Evolutionary conservation across 2,113 vertebrate genomes (phyloP), one percentile per base, ranked within the genome.

Genomic region (Macrotus californicus): DNA sequence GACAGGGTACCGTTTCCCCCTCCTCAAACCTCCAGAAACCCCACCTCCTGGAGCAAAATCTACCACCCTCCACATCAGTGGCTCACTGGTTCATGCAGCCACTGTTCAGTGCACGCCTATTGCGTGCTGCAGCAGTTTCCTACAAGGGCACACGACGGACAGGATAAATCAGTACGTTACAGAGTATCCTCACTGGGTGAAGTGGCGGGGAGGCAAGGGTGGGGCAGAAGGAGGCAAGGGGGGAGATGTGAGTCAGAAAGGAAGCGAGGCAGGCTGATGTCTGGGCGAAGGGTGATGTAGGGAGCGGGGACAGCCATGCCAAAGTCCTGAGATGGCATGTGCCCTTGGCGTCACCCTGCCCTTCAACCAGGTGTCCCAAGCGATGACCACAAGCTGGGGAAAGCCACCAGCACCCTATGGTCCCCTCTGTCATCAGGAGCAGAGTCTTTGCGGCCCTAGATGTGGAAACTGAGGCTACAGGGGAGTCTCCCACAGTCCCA

Each of bases 161-260:
- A 39, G 41, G 16, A 4, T 24, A 59, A 90, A 79, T 86, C 31
- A 86, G 89, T 7, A 77, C 95, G 88, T 94, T 21, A 86, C 69
- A 91, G 34, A 15, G 31, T 14, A 21, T 69, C 61, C 52, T 26
- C 29, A 26, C 22, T 3, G 39, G 29, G 79, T 83, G 67, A 69
- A 4, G 31, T 29, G 43, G 54, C 0, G 2, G 18, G 52, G 41
- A 72, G 66, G 91, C 76, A n/a, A 64, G 12, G 43, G 34, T 29
- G 76, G 87, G 50, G 73, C 46, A 46, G 75, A 66, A 54, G 54
- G 41, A 31, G 1, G 61, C 41, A 7, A 1, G n/a, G 5, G 36
- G 56, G 4, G 10, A 46, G 82, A 7, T 13, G 0, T n/a, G 89
- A 85, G 39, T 85, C 93, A 73, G 61, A 82, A 46, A 76, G 67